Evolutionary conservation across 2,113 vertebrate genomes (phyloP), one percentile per base, ranked within the genome.

Genomic region (Dipodomys stephensi): DNA sequence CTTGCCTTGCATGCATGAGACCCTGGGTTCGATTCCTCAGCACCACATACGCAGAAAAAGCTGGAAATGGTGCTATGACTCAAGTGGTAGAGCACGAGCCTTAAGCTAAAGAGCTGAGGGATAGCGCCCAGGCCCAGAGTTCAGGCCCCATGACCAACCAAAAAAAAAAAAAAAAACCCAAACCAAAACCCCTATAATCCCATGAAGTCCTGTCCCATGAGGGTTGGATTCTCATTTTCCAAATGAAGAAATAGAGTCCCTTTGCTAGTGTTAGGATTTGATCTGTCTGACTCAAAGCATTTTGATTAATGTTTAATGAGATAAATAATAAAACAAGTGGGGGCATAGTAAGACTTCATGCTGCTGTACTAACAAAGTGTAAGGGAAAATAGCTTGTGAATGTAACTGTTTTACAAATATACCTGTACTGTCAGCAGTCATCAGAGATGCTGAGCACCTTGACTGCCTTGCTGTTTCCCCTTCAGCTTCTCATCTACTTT

Each of bases 261-360:
- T 46, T 32, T 25, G 76, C 57, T 76, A 71, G 22, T 62, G 53
- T 81, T 74, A 60, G 39, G 27, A 32, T 89, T 81, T 85, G 30
- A 64, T 88, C 80, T 88, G 8, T 74, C 84, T 64, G 85, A 57
- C 71, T 84, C 77, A 71, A 44, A 95, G 83, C 57, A 53, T 94
- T 89, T 84, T 27, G 39, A 18, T 89, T 92, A 73, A 62, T 46
- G 73, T 62, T 89, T 67, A 39, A 28, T 72, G 77, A 67, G 30
- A 65, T 23, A 76, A 85, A 60, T 77, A 35, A 64, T 49, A 65
- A 76, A 82, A 28, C 23, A 79, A 15, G 5, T 3, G 39, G 39
- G 64, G 4, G n/a, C n/a, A 62, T 65, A 46, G n/a, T 73, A 73
- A 25, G 46, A 65, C 53, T 69, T 71, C 7, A 44, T 62, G 80